A percentile compares a stretch with the other conserved stretches of the same genome.
These are phyloP conservation scores for Oryctes rhinoceros DNA, from an alignment of 1,140 invertebrate species.

Conservation along the genomic window DNA sequence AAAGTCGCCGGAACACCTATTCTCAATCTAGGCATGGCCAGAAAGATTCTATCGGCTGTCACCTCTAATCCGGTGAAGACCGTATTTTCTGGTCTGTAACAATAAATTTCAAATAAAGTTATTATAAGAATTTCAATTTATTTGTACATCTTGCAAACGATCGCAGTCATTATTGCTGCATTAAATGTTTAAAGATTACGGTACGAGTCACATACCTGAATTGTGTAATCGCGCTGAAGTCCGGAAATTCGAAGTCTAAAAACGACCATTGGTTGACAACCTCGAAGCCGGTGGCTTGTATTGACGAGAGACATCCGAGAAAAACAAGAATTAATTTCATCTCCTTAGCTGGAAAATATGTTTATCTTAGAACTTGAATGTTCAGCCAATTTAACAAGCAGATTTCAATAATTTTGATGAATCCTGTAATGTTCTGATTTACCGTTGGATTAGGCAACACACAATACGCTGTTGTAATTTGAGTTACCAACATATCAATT, in stretches of 20 bases:
- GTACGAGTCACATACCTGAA: slow-evolving; percentile 47
- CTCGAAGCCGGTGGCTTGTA: slow-evolving; percentile 62
- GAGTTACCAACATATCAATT: too few species aligned
- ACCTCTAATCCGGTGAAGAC: slow-evolving; percentile 79
- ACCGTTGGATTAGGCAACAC: too few species aligned
- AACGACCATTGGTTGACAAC: slow-evolving; percentile 78
- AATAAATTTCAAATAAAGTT: too few species aligned
- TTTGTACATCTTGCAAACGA: too few species aligned
- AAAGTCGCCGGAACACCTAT: slow-evolving; percentile 78
- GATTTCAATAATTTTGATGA: too few species aligned
- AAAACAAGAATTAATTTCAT: neutral
- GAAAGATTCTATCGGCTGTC: slow-evolving; percentile 73
- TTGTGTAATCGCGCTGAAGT: slow-evolving; percentile 55
- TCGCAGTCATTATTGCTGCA: too few species aligned
- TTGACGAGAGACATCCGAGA: neutral
- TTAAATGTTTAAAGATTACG: neutral
- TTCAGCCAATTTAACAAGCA: too few species aligned
- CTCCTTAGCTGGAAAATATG: neutral
- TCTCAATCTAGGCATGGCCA: slow-evolving; percentile 75
- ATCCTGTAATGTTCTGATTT: too few species aligned
- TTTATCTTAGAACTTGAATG: too few species aligned
- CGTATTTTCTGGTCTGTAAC: slow-evolving; percentile 74
- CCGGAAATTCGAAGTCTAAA: slow-evolving; percentile 73
- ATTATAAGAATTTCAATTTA: too few species aligned
- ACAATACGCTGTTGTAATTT: too few species aligned